Evolutionary conservation across 2,113 vertebrate genomes (phyloP), one percentile per base, ranked within the genome.

Genomic region (Melanerpes formicivorus): DNA sequence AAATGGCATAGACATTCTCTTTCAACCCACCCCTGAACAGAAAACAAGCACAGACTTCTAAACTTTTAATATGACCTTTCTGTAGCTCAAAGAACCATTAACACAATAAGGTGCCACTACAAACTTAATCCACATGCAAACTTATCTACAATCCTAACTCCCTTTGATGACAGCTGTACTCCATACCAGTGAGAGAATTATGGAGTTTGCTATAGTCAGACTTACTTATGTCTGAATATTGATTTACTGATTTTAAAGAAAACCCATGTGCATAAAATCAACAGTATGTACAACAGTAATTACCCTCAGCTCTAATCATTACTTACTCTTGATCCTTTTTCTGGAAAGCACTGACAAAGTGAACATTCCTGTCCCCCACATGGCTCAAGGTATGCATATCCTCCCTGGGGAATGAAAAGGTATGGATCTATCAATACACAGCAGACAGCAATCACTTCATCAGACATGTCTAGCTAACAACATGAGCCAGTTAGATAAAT

Each of bases 311-410:
- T 86, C 25, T 74, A 83, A 60, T 48, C 40, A 81, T 34, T 44
- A 92, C 98, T 98, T 96, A 99, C 98, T 97, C 94, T 97, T 10
- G 97, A 96, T 96, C 98, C 98, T 97, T 98, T 98, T 67, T 97
- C 96, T 60, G 98, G 98, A 72, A 98, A 97, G 96, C 98, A 99
- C 63, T 87, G 97, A 79, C 98, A 98, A 93, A 94, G 79, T 32
- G 96, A 97, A 84, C 98, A 98, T 95, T 99, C 98, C 88, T 97
- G 97, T 84, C 98, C 98, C 10, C 70, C 95, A 55, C 98, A 99
- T 3, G 69, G 96, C 27, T 93, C 96, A 93, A 92, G 80, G 81
- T 96, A 96, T 18, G 72, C 66, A 54, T 96, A 96, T 81, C 85
- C 70, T 70, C 96, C 97, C 97, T 97, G 88, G 87, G 95, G 96